These are phyloP conservation scores for Paracentrotus lividus DNA, from an alignment of 53 echinoderm and acorn worm genomes.

Conservation along the genomic window DNA sequence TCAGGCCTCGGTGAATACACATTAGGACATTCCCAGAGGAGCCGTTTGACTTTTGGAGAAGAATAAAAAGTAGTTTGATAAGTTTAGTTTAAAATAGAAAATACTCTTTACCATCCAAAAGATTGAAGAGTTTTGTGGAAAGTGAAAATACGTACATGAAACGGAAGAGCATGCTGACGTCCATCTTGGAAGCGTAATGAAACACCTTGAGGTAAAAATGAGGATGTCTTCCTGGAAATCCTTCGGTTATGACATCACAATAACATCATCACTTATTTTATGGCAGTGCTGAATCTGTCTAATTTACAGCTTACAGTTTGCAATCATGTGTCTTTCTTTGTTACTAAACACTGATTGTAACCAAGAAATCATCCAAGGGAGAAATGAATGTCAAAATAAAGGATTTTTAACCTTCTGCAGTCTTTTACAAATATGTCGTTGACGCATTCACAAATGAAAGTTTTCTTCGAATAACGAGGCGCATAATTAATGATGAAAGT, in stretches of 20 bases:
- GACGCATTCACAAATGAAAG: not conserved
- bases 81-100: not conserved
- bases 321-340: not conserved
- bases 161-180: constrained; percentile 53
- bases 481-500: not conserved
- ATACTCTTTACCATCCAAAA: not conserved
- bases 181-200: constrained; percentile 35
- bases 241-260: not conserved
- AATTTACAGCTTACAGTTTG: not conserved
- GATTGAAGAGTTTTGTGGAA: constrained; percentile 15
- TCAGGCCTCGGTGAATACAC: not conserved
- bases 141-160: constrained; percentile 62
- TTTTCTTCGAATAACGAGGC: not conserved
- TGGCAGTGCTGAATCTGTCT: not conserved
- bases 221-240: not conserved
- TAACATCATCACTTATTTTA: not conserved
- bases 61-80: not conserved
- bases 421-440: not conserved
- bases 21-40: not conserved
- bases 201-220: constrained; percentile 7
- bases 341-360: not conserved
- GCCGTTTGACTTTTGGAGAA: not conserved
- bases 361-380: not conserved
- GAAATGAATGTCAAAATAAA: not conserved
- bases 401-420: not conserved